Evolutionary conservation across 1,140 invertebrate genomes (phyloP).

Genomic region (Melanaphis sacchari): DNA sequence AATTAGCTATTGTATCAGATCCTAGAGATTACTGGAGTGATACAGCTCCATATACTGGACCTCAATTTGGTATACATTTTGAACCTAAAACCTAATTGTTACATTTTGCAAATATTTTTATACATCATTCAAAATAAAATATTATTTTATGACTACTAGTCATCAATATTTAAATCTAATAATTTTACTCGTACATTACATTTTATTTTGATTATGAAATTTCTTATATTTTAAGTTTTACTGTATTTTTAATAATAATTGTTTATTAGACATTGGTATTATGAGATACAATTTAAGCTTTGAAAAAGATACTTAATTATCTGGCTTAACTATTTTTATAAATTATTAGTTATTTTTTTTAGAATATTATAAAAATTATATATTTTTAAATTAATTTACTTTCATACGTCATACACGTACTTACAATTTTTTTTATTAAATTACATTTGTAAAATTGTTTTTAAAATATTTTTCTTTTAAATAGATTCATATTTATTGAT

Average conservation of each 20-base stretch:
- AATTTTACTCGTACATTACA: slow-evolving; percentile 62
- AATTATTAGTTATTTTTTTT: not conserved
- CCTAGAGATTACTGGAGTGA: slow-evolving; percentile 59
- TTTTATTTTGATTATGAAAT: slow-evolving; percentile 61
- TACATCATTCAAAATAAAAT: slow-evolving; percentile 27
- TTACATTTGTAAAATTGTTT: slow-evolving; percentile 23
- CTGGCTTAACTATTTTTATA: slow-evolving; percentile 62
- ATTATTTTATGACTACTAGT: slow-evolving; percentile 38
- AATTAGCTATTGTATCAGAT: slow-evolving; percentile 62
- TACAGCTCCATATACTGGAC: slow-evolving; percentile 59
- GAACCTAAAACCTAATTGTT: slow-evolving; percentile 28
- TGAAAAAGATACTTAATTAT: not conserved
- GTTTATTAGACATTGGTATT: not conserved
- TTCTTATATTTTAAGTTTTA: not conserved
- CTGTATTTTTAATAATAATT: not conserved
- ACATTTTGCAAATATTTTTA: not conserved
- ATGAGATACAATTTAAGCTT: not conserved
- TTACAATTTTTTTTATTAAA: slow-evolving; percentile 13
- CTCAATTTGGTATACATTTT: slow-evolving; percentile 26
- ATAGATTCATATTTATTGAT: not conserved
- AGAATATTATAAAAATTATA: too few relatives aligned
- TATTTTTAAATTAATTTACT: not conserved
- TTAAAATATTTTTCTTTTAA: not conserved
- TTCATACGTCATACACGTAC: slow-evolving; percentile 12
- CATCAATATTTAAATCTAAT: slow-evolving; percentile 17